Evolutionary conservation across 2,113 vertebrate species (phyloP).

Genomic region (Pycnonotus jocosus): DNA sequence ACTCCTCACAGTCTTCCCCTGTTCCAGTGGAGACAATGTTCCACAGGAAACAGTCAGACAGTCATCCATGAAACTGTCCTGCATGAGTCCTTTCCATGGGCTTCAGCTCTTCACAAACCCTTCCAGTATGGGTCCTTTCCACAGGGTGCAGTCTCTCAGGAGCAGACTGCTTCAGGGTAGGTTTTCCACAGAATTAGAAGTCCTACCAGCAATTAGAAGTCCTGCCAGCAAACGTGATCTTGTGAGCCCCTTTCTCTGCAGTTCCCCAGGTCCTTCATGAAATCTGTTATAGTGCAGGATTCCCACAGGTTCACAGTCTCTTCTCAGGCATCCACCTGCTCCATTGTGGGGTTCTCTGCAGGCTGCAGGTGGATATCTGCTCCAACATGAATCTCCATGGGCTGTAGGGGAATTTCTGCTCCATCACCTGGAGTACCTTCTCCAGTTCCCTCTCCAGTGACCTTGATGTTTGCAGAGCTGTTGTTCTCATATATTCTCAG

Average conservation of each 20-base stretch:
- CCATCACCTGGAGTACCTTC: background rate
- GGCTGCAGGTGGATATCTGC: background rate
- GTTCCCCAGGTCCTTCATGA: background rate
- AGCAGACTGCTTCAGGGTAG: background rate
- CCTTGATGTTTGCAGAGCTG: background rate
- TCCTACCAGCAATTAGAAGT: background rate
- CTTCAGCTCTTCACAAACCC: background rate
- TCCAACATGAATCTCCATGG: background rate
- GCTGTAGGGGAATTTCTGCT: background rate
- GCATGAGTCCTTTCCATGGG: background rate
- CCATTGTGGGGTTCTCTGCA: fast-evolving
- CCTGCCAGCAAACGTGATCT: background rate
- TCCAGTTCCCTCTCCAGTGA: background rate
- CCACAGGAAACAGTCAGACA: background rate
- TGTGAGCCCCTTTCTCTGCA: background rate
- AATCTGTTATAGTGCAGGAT: background rate
- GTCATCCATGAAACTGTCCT: background rate
- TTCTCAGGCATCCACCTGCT: too few species aligned
- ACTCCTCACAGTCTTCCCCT: background rate
- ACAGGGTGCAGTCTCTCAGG: too few species aligned
- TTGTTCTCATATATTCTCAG: background rate
- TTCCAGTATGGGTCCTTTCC: background rate
- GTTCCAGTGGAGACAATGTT: background rate
- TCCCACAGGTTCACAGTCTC: background rate
- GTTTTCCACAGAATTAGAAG: background rate